These are phyloP conservation scores for Epistrophella euchroma DNA, from an alignment of 2,888 invertebrate species.

Conservation along the genomic window DNA sequence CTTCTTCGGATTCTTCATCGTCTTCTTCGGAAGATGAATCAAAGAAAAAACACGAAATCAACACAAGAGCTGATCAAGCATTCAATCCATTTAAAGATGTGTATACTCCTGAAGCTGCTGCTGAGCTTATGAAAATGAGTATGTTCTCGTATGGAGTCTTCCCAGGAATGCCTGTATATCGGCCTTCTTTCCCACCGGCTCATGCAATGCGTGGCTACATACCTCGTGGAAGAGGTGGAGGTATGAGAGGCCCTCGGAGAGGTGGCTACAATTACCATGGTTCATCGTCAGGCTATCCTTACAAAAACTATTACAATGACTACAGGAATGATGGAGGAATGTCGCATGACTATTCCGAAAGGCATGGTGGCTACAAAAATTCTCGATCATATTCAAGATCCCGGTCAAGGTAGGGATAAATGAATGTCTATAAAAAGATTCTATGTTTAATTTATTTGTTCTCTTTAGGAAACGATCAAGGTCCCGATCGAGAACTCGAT, in stretches of 20 bases:
- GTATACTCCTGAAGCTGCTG: conserved; percentile 80
- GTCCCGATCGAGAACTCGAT: conserved; percentile 73
- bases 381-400: conserved; percentile 79
- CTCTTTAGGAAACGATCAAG: conserved; percentile 76
- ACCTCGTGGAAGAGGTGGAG: conserved; percentile 83
- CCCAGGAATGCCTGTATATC: conserved; percentile 81
- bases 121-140: conserved; percentile 82
- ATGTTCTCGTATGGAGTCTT: conserved; percentile 83
- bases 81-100: conserved; percentile 82
- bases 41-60: conserved; percentile 77
- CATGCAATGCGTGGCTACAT: conserved; percentile 81
- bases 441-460: background rate
- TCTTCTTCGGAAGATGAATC: conserved; percentile 78
- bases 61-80: conserved; percentile 54
- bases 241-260: conserved; percentile 83
- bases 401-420: conserved; percentile 77
- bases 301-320: conserved; percentile 79
- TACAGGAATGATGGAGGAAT: conserved; percentile 78
- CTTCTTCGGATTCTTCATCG: conserved; percentile 74
- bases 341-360: conserved; percentile 87
- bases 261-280: conserved; percentile 78
- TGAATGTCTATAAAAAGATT: background rate
- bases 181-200: conserved; percentile 73
- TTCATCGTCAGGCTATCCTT: conserved; percentile 77
- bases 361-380: conserved; percentile 84